Base-by-base conservation (phyloP, 2,888 invertebrate genomes). In the Hypena proboscidalis region DNA sequence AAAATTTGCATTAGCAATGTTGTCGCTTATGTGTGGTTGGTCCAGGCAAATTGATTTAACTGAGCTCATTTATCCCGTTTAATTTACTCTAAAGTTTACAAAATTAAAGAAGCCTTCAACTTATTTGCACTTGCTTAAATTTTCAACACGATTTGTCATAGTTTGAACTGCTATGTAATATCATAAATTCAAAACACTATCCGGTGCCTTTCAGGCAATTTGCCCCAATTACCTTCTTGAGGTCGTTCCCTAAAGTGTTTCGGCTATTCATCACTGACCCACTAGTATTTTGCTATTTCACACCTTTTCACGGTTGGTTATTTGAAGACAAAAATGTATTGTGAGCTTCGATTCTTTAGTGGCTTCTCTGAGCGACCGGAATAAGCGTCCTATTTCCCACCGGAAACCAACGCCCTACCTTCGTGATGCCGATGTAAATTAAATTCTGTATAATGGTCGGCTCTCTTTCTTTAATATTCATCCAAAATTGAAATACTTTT, bases 341-440 rank as follows among this genome's bases (percentile, higher is more conserved):
- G 21, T 43, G 13, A 10, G 27, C 26, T 33, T 38, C 27, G 21
- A 36, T 42, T 34, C 27, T 41, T 42, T 20, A 20, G 15, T 9
- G 20, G 19, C 13, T 17, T 10, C 26, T 9, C 14, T 9, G 7
- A 22, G 17, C 10, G 31, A 13, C 32, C 44, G 33, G 33, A 44
- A 27, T 27, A 9, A 10, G 4, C 37, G 37, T 44, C 9, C 44
- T 37, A 44, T 29, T 38, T 38, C 23, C 19, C 20, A 32, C 3
- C 54, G 55, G 63, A 58, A 46, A 34, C 44, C 19, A 45, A 33
- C 37, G 50, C 59, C 58, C 40, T 11, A 44, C 27, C 32, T 47
- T 44, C 27, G 30, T 35, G 41, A 20, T 7, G 39, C 22, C 7
- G 32, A 31, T 34, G 41, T 58, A 49, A 58, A 55, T 54, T 43